Conservation (phyloP, 2,797 vertebrate species). For the Artibeus lituratus region DNA sequence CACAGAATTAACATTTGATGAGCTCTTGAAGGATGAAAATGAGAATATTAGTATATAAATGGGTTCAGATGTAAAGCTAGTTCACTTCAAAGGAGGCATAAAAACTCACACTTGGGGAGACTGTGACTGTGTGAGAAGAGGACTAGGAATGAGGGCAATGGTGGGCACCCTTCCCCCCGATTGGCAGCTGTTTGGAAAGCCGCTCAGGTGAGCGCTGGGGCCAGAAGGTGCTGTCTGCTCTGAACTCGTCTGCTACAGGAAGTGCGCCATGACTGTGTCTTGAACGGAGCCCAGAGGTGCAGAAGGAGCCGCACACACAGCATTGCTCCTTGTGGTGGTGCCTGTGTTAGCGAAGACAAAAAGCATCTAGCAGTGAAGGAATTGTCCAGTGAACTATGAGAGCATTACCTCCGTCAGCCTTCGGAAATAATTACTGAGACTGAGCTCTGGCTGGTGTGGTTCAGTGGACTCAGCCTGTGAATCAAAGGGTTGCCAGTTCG, state of each 20-base stretch:
- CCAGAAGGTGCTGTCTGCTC: not conserved
- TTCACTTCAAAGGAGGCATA: not conserved
- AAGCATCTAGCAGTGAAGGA: not conserved
- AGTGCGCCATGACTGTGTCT: not conserved
- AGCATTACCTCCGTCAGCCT: not conserved
- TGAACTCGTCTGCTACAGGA: not conserved
- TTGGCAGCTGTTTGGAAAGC: not conserved
- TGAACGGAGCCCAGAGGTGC: not conserved
- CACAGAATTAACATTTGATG: not conserved
- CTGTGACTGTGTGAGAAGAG: not conserved
- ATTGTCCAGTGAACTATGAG: not conserved
- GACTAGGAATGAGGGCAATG: not conserved
- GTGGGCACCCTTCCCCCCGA: not conserved
- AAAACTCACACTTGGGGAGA: not conserved
- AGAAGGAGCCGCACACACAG: not conserved
- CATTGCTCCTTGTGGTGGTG: not conserved
- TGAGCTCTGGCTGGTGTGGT: no score
- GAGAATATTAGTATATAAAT: not conserved
- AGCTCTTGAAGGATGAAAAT: not conserved
- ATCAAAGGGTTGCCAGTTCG: no score
- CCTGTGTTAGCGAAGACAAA: not conserved
- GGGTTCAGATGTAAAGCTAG: not conserved
- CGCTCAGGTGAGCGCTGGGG: not conserved
- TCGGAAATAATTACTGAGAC: not conserved
- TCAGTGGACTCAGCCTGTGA: no score